Conservation (phyloP, 2,888 invertebrate genomes). For the Agonopterix heracliana region DNA sequence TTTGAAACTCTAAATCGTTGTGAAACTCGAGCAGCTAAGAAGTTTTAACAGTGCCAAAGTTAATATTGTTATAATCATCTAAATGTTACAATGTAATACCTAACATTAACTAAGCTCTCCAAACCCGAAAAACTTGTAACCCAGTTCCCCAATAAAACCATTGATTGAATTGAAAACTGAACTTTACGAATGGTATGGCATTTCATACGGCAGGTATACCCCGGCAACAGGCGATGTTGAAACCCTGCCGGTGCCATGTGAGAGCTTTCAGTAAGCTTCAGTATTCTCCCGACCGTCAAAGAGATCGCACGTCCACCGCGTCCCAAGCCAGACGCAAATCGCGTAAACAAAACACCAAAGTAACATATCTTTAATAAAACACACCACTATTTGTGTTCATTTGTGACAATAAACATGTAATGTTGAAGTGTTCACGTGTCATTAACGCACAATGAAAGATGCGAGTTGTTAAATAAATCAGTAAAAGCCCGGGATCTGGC, state of each 20-base stretch:
- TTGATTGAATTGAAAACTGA: too few species aligned
- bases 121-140: too few species aligned
- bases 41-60: too few species aligned
- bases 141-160: too few species aligned
- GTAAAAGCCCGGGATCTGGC: conserved; percentile 29
- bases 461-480: conserved; percentile 40
- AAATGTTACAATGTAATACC: too few species aligned
- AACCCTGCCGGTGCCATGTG: conserved; percentile 12
- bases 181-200: too few species aligned
- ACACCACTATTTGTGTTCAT: conserved; percentile 21
- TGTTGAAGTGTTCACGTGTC: conserved; percentile 24
- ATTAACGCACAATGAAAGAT: conserved; percentile 35
- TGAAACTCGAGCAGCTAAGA: too few species aligned
- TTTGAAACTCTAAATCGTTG: too few species aligned
- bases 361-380: conserved; percentile 3
- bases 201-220: conserved; percentile 7
- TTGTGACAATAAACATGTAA: conserved; percentile 34
- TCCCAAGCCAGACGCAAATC: conserved; percentile 1
- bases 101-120: too few species aligned
- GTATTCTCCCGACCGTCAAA: conserved; percentile 15
- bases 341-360: conserved; percentile 5
- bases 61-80: too few species aligned
- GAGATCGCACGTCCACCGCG: conserved; percentile 18
- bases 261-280: conserved; percentile 19
- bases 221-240: conserved; percentile 47